Evolutionary conservation across 2,113 vertebrate genomes (phyloP).

Genomic region (Maccullochella peelii): DNA sequence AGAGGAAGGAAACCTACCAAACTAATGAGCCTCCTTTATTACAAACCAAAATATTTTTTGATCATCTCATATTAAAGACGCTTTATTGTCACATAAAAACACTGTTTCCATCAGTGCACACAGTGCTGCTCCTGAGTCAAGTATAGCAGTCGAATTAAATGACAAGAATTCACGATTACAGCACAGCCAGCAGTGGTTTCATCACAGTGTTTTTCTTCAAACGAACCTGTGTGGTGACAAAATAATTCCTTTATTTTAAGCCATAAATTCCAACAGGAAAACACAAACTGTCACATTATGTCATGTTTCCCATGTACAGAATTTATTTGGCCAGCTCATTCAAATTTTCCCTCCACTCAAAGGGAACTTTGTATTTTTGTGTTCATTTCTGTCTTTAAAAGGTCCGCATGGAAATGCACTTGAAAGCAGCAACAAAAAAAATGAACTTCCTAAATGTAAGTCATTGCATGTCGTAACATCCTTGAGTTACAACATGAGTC

Average conservation of each 20-base stretch:
- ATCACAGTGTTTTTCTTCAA: background rate
- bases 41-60: slow-evolving; percentile 25
- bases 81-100: slow-evolving; percentile 18
- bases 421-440: slow-evolving; percentile 21
- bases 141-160: slow-evolving; percentile 6
- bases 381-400: slow-evolving; percentile 9
- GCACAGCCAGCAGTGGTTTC: background rate
- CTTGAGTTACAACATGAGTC: slow-evolving; percentile 27
- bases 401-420: background rate
- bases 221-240: background rate
- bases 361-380: background rate
- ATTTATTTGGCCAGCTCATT: background rate
- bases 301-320: background rate
- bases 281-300: background rate
- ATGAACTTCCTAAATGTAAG: slow-evolving; percentile 34
- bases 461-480: slow-evolving; percentile 38
- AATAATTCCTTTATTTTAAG: background rate
- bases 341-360: background rate
- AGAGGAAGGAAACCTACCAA: slow-evolving; percentile 28
- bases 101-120: background rate
- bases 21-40: slow-evolving; percentile 21
- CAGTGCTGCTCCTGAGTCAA: background rate
- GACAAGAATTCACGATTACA: slow-evolving; percentile 16
- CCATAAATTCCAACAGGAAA: background rate
- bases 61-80: slow-evolving; percentile 17